Evolutionary conservation across 2,797 vertebrate species (phyloP), one percentile per base, ranked within the genome.

Genomic region (Staurois parvus): DNA sequence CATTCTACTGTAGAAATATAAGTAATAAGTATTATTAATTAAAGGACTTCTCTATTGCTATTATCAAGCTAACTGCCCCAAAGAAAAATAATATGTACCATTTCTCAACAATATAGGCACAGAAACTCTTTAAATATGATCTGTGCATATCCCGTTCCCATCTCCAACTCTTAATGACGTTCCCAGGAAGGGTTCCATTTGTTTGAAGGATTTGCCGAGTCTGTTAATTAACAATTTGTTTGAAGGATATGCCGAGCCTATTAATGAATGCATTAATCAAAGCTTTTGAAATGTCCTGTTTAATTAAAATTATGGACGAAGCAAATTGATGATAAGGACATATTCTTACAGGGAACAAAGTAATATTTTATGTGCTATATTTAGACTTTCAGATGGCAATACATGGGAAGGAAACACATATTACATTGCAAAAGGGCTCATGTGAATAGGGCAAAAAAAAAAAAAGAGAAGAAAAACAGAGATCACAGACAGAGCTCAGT

Each of bases 261-360:
- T 59, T 84, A 76, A 84, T 84, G 76, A 70, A 21, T 26, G 24
- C 66, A 84, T 76, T 84, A 70, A 76, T 76, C 64, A 84, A 84
- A 68, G 64, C 64, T 70, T 76, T 42, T 40, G 66, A 24, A 83
- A 76, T 70, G 40, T 84, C 24, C 64, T 56, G 29, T 76, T 76
- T 84, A 76, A 83, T 83, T 76, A 84, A 28, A 59, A 76, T 84
- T 40, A 29, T 28, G n/a, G 40, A 30, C 40, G 62, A 10, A 17
- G 72, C 28, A 37, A 15, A 19, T 68, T 34, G 66, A 37, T 37
- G 81, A 83, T 83, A 67, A 75, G 24, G 28, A 73, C 66, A 11
- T 11, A 26, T 24, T 68, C 30, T 66, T 29, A 64, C 34, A n/a
- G 17, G 45, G 45, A 48, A 48, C 45, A 48, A 48, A 48, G 66